These are phyloP conservation scores for Mesorhabditis spiculigera DNA, from an alignment of 2,888 invertebrate genomes.

Conservation along the genomic window DNA sequence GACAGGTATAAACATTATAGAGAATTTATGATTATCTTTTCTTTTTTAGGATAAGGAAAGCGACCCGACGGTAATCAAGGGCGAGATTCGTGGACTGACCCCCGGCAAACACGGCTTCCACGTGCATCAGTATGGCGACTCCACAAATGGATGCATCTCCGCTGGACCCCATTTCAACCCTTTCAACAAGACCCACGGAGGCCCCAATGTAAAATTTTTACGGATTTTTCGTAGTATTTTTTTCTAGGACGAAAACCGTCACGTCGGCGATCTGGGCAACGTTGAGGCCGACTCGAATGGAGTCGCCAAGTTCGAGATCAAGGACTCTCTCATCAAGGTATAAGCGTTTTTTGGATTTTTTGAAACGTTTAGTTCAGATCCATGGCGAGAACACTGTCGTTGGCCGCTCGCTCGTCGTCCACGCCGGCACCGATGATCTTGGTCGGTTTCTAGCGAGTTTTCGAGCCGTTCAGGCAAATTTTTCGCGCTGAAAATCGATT, in stretches of 20 bases:
- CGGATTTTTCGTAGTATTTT: not conserved
- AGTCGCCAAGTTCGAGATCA: constrained; percentile 37
- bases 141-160: constrained; percentile 57
- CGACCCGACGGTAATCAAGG: constrained; percentile 42
- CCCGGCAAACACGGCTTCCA: constrained; percentile 59
- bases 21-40: constrained; percentile 3
- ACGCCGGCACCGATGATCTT: constrained; percentile 44
- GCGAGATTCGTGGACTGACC: constrained; percentile 53
- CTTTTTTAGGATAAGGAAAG: constrained; percentile 39
- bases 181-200: constrained; percentile 57
- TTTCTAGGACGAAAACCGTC: constrained; percentile 48
- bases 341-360: no score
- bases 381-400: constrained; percentile 47
- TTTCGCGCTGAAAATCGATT: no score
- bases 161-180: constrained; percentile 61
- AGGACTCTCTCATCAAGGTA: not conserved
- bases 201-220: constrained; percentile 41
- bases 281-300: constrained; percentile 51
- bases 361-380: constrained; percentile 29
- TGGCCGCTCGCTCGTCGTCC: constrained; percentile 58
- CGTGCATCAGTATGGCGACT: constrained; percentile 57
- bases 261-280: constrained; percentile 58
- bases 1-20: constrained; percentile 33
- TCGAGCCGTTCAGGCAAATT: no score
- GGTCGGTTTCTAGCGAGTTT: constrained; percentile 9